Evolutionary conservation across 1,140 invertebrate genomes (phyloP).

Genomic region (Heliconius hermathena): DNA sequence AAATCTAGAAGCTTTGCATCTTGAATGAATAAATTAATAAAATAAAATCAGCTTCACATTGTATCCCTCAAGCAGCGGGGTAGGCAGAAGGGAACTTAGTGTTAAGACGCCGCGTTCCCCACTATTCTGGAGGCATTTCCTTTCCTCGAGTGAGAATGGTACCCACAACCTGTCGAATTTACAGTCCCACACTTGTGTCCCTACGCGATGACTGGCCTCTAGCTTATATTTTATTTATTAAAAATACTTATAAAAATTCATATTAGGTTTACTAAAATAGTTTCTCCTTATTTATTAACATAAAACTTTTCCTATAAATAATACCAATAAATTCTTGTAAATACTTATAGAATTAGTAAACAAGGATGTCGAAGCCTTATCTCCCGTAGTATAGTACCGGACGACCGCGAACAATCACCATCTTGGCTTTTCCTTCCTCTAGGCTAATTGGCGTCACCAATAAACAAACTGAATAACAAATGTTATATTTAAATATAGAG

Average conservation of each 20-base stretch:
- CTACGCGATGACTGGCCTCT: too few relatives aligned
- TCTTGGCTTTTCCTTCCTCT: not conserved
- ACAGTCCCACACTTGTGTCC: too few relatives aligned
- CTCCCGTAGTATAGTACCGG: not conserved
- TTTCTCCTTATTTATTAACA: not conserved
- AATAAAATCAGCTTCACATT: too few relatives aligned
- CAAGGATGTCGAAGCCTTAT: not conserved
- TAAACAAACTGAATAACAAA: slow-evolving; percentile 10
- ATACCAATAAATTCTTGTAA: not conserved
- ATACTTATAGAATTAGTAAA: not conserved
- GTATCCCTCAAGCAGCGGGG: too few relatives aligned
- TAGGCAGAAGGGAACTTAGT: too few relatives aligned
- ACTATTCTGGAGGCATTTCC: too few relatives aligned
- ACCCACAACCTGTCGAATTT: too few relatives aligned
- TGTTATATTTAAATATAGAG: not conserved
- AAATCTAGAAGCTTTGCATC: too few relatives aligned
- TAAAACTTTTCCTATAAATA: not conserved
- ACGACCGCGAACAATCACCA: not conserved
- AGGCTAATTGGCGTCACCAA: not conserved
- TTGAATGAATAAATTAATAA: too few relatives aligned
- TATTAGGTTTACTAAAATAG: not conserved
- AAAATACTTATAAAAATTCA: not conserved
- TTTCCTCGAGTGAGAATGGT: too few relatives aligned
- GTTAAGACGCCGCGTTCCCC: too few relatives aligned
- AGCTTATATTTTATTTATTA: too few relatives aligned